Conservation (phyloP, 1,140 invertebrate genomes). For the Berghia stephanieae region DNA sequence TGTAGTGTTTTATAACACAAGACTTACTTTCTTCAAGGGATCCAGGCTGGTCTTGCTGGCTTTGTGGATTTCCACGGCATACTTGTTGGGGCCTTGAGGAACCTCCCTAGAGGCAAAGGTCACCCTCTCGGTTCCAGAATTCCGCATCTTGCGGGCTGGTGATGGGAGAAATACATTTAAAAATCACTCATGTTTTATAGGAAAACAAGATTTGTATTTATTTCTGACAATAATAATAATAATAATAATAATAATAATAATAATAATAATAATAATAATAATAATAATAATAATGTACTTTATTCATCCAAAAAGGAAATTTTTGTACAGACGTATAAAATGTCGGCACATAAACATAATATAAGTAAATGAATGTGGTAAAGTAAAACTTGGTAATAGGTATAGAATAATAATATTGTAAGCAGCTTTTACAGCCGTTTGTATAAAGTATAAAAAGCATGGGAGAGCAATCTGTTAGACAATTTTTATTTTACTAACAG, state of each 20-base stretch:
- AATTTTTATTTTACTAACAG: not conserved
- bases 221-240: not conserved
- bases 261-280: not conserved
- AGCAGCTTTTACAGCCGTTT: too few species aligned
- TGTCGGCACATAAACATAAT: too few species aligned
- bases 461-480: not conserved
- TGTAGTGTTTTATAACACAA: too few species aligned
- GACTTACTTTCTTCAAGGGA: too few species aligned
- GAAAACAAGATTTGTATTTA: not conserved
- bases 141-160: slow-evolving; percentile 9
- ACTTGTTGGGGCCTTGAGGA: not conserved
- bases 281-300: not conserved
- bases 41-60: too few species aligned
- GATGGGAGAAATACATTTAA: not conserved
- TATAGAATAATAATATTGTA: too few species aligned
- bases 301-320: too few species aligned
- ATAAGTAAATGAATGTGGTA: too few species aligned
- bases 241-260: not conserved
- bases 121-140: not conserved
- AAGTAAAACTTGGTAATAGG: too few species aligned
- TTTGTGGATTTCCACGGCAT: not conserved
- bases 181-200: not conserved
- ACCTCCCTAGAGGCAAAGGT: slow-evolving; percentile 1
- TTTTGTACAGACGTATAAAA: too few species aligned
- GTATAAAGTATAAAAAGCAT: too few species aligned